Conservation (phyloP, 2,888 invertebrate species). For the Rhamphomyia laevipes region DNA sequence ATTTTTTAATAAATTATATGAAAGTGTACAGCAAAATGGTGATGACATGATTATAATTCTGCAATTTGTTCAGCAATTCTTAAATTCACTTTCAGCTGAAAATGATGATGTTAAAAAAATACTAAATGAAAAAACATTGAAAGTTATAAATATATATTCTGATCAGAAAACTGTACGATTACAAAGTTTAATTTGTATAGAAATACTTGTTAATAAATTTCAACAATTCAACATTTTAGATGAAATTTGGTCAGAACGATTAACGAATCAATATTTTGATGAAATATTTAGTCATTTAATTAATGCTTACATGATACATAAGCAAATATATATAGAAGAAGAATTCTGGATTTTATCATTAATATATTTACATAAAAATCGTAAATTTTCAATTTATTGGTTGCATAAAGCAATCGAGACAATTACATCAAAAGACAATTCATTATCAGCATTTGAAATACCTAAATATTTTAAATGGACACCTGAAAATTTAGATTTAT, state of each 20-base stretch:
- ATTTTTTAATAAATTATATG: neutral
- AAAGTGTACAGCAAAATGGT: neutral
- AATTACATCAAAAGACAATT: neutral
- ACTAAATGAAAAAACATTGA: neutral
- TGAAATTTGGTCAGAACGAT: neutral
- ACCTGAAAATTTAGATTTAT: neutral
- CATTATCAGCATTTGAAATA: neutral
- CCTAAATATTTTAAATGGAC: conserved; percentile 4
- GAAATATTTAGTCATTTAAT: neutral
- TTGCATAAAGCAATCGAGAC: neutral
- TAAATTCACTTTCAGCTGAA: neutral
- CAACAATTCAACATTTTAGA: neutral
- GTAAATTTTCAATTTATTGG: neutral
- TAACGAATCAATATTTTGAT: neutral
- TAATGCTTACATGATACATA: neutral
- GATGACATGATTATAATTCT: neutral
- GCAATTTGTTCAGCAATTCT: neutral
- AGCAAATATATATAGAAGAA: neutral
- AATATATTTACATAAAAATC: neutral
- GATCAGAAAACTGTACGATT: neutral
- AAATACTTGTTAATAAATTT: neutral
- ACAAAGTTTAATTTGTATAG: neutral
- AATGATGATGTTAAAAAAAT: neutral
- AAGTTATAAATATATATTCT: neutral
- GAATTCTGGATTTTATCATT: neutral